These are phyloP conservation scores for Nibea coibor DNA, from an alignment of 2,113 vertebrate species.

Conservation along the genomic window DNA sequence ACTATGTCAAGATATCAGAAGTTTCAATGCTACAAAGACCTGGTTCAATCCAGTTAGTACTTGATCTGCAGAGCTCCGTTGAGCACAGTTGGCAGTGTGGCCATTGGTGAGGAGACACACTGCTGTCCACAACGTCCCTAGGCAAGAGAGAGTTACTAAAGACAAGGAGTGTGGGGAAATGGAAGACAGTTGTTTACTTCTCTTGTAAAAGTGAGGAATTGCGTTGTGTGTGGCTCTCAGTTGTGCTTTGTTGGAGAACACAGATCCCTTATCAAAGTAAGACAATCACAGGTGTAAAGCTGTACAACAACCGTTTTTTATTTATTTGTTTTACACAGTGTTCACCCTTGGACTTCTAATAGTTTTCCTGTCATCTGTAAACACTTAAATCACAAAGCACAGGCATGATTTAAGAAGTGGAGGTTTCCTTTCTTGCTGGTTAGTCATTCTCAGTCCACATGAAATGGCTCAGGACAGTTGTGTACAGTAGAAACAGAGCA, in stretches of 20 bases:
- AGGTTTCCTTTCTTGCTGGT: background rate
- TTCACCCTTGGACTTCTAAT: conserved; percentile 9
- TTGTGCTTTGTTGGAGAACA: background rate
- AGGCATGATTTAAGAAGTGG: background rate
- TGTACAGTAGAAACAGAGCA: background rate
- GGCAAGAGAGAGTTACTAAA: background rate
- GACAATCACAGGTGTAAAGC: conserved; percentile 6
- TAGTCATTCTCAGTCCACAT: background rate
- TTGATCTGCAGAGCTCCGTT: background rate
- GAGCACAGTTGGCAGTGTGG: background rate
- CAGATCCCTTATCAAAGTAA: background rate
- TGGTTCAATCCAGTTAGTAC: too few relatives aligned
- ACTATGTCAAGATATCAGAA: background rate
- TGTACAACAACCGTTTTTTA: background rate
- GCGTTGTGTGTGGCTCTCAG: background rate
- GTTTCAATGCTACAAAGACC: conserved; percentile 4
- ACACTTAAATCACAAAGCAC: background rate
- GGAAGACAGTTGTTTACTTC: background rate
- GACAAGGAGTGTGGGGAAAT: background rate
- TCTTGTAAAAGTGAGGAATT: background rate
- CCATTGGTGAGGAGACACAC: background rate
- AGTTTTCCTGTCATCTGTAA: conserved; percentile 9
- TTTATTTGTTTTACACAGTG: background rate
- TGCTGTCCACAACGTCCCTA: background rate
- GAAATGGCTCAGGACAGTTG: background rate